Conservation (phyloP, 1,140 invertebrate species). For the Cataglyphis hispanica region DNA sequence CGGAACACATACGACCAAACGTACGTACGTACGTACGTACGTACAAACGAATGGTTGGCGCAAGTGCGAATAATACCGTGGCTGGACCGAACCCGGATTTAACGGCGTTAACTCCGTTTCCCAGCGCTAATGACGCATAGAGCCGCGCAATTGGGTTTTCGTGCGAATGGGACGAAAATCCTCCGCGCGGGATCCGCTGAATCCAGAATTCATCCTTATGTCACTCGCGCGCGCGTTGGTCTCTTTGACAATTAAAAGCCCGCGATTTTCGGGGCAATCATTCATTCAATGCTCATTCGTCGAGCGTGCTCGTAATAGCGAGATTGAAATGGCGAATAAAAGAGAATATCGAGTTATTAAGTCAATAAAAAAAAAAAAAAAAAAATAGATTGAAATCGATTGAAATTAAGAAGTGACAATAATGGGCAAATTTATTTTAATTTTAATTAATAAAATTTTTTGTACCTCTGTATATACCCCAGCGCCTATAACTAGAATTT, state of each 20-base stretch:
- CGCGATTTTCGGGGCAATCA: conserved; percentile 67
- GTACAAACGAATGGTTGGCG: conserved; percentile 18
- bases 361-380: neutral
- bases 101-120: conserved; percentile 83
- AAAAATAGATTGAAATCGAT: too few relatives aligned
- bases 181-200: conserved; percentile 54
- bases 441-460: conserved; percentile 8
- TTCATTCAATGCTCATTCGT: conserved; percentile 62
- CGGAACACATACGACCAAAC: neutral
- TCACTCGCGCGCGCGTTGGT: conserved; percentile 23
- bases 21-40: neutral
- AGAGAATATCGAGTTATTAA: neutral
- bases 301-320: neutral
- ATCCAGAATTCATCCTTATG: conserved; percentile 68
- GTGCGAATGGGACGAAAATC: conserved; percentile 67
- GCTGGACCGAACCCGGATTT: conserved; percentile 76
- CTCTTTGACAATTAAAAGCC: conserved; percentile 55
- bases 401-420: neutral
- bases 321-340: neutral
- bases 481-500: conserved; percentile 1
- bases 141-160: conserved; percentile 81
- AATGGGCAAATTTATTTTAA: neutral
- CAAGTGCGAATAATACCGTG: conserved; percentile 79
- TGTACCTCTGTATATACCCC: too few relatives aligned
- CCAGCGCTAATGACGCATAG: conserved; percentile 84